These are phyloP conservation scores for Ganaspis brasiliensis DNA, from an alignment of 2,888 invertebrate genomes.

Conservation along the genomic window DNA sequence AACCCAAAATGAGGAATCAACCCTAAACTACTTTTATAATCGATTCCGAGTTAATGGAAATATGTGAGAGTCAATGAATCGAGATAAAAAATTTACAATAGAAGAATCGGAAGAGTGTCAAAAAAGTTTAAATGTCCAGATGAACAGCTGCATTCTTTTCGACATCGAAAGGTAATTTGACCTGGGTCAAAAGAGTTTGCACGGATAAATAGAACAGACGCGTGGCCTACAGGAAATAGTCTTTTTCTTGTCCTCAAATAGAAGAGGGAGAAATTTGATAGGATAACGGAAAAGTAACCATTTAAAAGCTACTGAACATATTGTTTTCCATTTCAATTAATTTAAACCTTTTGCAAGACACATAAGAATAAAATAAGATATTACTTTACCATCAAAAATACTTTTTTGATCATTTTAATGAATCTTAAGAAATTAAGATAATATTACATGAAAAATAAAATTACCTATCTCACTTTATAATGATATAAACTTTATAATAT, in stretches of 20 bases:
- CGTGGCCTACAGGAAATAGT: constrained; percentile 70
- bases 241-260: constrained; percentile 56
- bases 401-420: too few species aligned
- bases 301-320: neutral
- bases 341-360: too few species aligned
- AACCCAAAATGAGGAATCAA: neutral
- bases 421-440: too few species aligned
- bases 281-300: constrained; percentile 55
- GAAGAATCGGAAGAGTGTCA: constrained; percentile 29
- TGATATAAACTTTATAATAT: too few species aligned
- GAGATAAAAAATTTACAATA: neutral
- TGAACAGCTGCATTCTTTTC: constrained; percentile 53
- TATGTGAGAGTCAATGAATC: constrained; percentile 2
- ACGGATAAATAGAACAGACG: constrained; percentile 66
- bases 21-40: too few species aligned
- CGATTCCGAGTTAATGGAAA: neutral
- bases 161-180: constrained; percentile 53
- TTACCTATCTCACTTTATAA: too few species aligned
- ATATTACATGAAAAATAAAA: too few species aligned
- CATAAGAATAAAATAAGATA: too few species aligned
- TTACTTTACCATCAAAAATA: too few species aligned
- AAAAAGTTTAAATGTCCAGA: constrained; percentile 48
- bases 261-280: constrained; percentile 59
- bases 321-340: too few species aligned
- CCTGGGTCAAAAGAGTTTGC: constrained; percentile 64